These are phyloP conservation scores for Sebastes aleutianus DNA, from an alignment of 2,797 vertebrate genomes.

Conservation along the genomic window DNA sequence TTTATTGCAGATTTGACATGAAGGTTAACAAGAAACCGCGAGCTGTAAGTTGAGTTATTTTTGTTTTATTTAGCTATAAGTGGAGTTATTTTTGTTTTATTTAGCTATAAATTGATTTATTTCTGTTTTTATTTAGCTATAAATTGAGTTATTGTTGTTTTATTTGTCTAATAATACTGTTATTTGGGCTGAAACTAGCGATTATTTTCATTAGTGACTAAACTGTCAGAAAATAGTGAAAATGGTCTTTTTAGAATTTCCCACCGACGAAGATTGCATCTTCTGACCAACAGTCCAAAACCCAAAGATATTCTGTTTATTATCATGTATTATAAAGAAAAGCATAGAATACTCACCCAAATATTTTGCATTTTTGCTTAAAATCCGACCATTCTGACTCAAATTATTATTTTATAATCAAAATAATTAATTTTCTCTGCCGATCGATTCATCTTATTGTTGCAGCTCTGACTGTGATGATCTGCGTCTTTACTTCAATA, in stretches of 20 bases:
- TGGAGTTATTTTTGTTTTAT: constrained; percentile 24
- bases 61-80: constrained; percentile 84
- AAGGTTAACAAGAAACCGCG: constrained; percentile 99
- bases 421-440: not conserved
- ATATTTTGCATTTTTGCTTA: not conserved
- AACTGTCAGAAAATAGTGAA: not conserved
- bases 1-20: constrained; percentile 93
- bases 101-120: constrained; percentile 84
- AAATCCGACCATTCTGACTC: not conserved
- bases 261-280: not conserved
- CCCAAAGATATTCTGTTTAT: not conserved
- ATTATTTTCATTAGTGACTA: not conserved
- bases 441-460: not conserved
- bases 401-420: not conserved
- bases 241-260: not conserved
- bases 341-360: not conserved
- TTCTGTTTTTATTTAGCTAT: not conserved
- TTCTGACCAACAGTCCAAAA: too few species aligned
- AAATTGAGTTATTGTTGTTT: not conserved
- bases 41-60: constrained; percentile 86
- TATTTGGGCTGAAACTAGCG: not conserved
- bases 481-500: not conserved
- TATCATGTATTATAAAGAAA: not conserved
- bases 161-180: constrained; percentile 18
- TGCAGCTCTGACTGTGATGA: not conserved